These are phyloP conservation scores for Athalia cordata DNA, from an alignment of 2,888 invertebrate species.

Conservation along the genomic window DNA sequence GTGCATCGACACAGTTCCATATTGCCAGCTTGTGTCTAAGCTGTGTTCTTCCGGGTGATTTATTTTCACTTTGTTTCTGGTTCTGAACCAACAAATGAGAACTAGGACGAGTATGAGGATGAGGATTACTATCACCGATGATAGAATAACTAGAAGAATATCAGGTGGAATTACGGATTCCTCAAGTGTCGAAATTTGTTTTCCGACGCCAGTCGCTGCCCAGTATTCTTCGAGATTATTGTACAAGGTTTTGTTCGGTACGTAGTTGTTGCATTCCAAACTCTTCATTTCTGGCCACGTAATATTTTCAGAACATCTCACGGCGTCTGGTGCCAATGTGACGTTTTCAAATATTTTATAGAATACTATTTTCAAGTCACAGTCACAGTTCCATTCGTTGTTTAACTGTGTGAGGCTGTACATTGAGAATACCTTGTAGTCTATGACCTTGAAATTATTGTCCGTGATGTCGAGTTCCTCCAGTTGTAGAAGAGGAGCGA, in stretches of 20 bases:
- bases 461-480: constrained; percentile 45
- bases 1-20: constrained; percentile 45
- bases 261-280: constrained; percentile 39
- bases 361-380: constrained; percentile 45
- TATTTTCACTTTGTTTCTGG: constrained; percentile 42
- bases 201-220: constrained; percentile 43
- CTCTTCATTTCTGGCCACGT: constrained; percentile 44
- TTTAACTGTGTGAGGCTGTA: constrained; percentile 44
- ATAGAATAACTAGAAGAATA: constrained; percentile 38
- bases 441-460: constrained; percentile 46
- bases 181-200: constrained; percentile 32
- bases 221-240: constrained; percentile 44
- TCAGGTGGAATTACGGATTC: constrained; percentile 37
- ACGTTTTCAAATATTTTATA: constrained; percentile 45
- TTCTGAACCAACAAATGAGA: constrained; percentile 41
- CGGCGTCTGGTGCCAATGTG: constrained; percentile 40
- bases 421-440: constrained; percentile 47
- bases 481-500: constrained; percentile 40
- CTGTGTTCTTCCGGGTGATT: constrained; percentile 46
- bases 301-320: constrained; percentile 35
- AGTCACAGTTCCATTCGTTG: constrained; percentile 47
- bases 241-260: constrained; percentile 45
- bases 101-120: constrained; percentile 28
- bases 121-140: constrained; percentile 41
- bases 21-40: constrained; percentile 46